Evolutionary conservation across 53 echinoderm and acorn worm genomes (phyloP).

Genomic region (Paracentrotus lividus): DNA sequence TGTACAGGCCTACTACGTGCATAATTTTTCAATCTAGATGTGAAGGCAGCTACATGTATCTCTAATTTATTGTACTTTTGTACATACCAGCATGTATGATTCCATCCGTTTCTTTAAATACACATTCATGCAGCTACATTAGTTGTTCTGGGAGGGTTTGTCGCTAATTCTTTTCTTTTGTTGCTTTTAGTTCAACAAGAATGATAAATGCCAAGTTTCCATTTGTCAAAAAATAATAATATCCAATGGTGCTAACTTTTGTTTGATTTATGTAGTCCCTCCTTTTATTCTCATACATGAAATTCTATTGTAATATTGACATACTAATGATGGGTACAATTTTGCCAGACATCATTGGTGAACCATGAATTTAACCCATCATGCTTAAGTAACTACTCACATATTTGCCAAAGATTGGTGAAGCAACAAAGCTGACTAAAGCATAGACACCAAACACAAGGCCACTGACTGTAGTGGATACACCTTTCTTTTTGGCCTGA

Average conservation of each 20-base stretch:
- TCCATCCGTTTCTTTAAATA: no score
- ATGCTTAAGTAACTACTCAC: conserved; percentile 76
- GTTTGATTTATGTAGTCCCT: no score
- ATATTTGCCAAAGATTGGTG: conserved; percentile 85
- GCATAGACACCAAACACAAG: conserved; percentile 72
- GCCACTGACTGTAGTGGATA: conserved; percentile 68
- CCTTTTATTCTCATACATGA: no score
- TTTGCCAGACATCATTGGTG: background rate
- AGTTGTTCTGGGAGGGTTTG: no score
- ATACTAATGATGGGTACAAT: background rate
- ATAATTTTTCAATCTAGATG: background rate
- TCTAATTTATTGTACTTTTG: no score
- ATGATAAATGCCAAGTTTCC: no score
- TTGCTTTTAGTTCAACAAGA: no score
- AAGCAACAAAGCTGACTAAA: conserved; percentile 69
- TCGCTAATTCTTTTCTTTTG: no score
- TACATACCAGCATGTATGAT: no score
- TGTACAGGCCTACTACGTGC: background rate
- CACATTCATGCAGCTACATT: no score
- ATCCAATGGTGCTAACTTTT: no score
- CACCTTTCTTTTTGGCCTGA: conserved; percentile 73
- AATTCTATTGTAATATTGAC: background rate
- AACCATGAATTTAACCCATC: background rate
- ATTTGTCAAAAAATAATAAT: no score
- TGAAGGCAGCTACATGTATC: background rate